Conservation (phyloP, 1,140 invertebrate genomes). For the Anadara kagoshimensis region DNA sequence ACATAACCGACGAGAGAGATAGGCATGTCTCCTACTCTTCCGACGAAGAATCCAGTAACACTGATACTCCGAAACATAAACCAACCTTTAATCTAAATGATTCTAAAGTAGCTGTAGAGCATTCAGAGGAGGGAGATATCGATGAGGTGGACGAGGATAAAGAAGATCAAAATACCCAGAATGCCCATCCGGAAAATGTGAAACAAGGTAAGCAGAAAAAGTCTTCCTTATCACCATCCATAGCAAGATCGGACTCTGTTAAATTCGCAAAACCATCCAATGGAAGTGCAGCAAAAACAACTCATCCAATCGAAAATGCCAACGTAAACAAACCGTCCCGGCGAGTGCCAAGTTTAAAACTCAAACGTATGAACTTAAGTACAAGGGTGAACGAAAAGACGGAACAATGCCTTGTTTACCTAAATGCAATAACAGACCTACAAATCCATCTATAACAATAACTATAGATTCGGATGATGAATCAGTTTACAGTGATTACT, state of each 20-base stretch:
- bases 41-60: slow-evolving; percentile 41
- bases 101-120: not conserved
- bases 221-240: slow-evolving; percentile 58
- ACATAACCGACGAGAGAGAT: slow-evolving; percentile 33
- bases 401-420: slow-evolving; percentile 57
- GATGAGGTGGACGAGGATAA: slow-evolving; percentile 10
- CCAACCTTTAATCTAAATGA: slow-evolving; percentile 6
- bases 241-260: slow-evolving; percentile 66
- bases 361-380: slow-evolving; percentile 62
- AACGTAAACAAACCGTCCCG: slow-evolving; percentile 56
- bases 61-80: slow-evolving; percentile 29
- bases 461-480: slow-evolving; percentile 85
- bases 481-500: slow-evolving; percentile 86
- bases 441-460: slow-evolving; percentile 69
- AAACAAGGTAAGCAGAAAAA: too few species aligned
- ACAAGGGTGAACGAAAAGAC: slow-evolving; percentile 41
- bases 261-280: slow-evolving; percentile 64
- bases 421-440: slow-evolving; percentile 38
- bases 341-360: slow-evolving; percentile 65
- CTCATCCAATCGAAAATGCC: slow-evolving; percentile 76
- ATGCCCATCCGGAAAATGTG: slow-evolving; percentile 19
- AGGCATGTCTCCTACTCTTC: slow-evolving; percentile 35
- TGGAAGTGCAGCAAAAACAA: slow-evolving; percentile 78
- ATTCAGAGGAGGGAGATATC: too few species aligned
- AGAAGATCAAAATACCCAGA: slow-evolving; percentile 18